Evolutionary conservation across 2,797 vertebrate genomes (phyloP).

Genomic region (Epinephelus malabaricus): DNA sequence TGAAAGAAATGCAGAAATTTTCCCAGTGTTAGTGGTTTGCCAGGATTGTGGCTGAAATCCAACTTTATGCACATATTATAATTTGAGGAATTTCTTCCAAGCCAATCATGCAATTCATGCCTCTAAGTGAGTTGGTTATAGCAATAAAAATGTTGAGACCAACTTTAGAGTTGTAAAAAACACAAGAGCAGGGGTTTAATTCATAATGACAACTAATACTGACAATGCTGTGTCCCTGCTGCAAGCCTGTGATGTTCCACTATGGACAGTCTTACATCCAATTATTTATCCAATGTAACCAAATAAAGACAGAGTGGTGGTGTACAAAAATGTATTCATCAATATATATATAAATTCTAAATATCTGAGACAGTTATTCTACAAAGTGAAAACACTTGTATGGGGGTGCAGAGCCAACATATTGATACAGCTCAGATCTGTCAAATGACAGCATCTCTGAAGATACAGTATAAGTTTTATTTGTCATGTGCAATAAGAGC

Average conservation of each 20-base stretch:
- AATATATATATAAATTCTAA: no score
- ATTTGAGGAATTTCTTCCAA: not conserved
- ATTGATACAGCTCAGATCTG: not conserved
- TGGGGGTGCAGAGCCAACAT: not conserved
- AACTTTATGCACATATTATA: not conserved
- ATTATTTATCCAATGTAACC: not conserved
- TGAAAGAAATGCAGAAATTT: not conserved
- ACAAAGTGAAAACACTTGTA: constrained; percentile 2
- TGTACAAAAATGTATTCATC: no score
- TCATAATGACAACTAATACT: not conserved
- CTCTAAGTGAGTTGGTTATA: not conserved
- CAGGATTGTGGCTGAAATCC: not conserved
- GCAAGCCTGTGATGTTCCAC: constrained; percentile 1
- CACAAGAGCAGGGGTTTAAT: not conserved
- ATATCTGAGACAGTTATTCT: no score
- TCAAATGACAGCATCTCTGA: not conserved
- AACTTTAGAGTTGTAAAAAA: not conserved
- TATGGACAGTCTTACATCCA: not conserved
- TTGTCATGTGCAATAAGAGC: not conserved
- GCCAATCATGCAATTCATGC: not conserved
- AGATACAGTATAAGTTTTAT: not conserved
- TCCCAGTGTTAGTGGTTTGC: not conserved
- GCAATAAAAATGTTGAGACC: not conserved
- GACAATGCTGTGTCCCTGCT: not conserved
- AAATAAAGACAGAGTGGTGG: not conserved